phyloP scores from a whole-genome alignment of 2,797 vertebrate genomes.

The Amphiprion clarkii region DNA sequence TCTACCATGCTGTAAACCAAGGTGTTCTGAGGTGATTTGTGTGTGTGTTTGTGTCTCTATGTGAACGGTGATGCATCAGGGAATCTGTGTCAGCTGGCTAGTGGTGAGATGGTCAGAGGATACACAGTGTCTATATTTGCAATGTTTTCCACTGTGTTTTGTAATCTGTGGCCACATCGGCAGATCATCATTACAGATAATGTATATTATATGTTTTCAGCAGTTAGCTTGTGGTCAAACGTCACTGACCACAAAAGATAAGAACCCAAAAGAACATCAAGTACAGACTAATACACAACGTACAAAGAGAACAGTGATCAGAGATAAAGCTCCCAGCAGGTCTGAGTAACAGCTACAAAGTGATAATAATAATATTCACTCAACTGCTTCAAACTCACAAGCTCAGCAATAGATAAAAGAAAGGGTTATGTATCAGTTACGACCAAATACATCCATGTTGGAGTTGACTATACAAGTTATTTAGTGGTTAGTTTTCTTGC shows the following conservation, averaged over 20 bases:
- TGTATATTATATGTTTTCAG: constrained; percentile 22
- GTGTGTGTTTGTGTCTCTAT: neutral
- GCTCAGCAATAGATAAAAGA: neutral
- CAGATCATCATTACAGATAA: constrained; percentile 32
- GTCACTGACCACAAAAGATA: constrained; percentile 44
- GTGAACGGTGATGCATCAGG: neutral
- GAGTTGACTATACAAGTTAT: no score
- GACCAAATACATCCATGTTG: no score
- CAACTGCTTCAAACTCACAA: constrained; percentile 1
- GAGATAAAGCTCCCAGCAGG: neutral
- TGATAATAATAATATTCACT: neutral
- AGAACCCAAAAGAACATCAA: constrained; percentile 19
- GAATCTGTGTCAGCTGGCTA: constrained; percentile 8
- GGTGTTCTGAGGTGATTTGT: neutral
- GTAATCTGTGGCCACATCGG: constrained; percentile 33
- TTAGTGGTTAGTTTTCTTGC: no score
- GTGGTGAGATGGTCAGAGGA: constrained; percentile 5
- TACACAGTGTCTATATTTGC: constrained; percentile 33
- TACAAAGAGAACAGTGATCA: constrained; percentile 1
- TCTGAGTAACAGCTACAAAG: neutral
- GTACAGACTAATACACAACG: neutral
- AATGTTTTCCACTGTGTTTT: constrained; percentile 14
- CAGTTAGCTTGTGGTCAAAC: neutral
- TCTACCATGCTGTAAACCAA: no score
- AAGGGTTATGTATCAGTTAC: neutral